Conservation (phyloP, 2,888 invertebrate species). For the Agonopterix heracliana region DNA sequence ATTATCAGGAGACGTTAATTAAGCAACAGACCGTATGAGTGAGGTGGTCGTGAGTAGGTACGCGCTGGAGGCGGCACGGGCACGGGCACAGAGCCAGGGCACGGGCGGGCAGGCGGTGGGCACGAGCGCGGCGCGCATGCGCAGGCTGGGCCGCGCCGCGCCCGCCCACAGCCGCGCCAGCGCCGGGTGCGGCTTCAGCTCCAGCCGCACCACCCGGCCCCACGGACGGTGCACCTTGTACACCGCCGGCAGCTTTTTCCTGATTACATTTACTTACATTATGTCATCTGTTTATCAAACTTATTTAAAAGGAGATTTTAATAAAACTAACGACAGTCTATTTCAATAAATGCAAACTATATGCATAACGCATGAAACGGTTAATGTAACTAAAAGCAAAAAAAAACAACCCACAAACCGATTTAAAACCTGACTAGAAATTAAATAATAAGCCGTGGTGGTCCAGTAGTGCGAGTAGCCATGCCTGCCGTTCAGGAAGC, state of each 20-base stretch:
- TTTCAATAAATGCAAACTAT: too few species aligned
- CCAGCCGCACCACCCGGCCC: constrained; percentile 79
- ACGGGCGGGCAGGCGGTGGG: constrained; percentile 90
- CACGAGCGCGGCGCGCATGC: constrained; percentile 82
- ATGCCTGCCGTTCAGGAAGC: too few species aligned
- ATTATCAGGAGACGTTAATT: too few species aligned
- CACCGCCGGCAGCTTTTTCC: constrained; percentile 84
- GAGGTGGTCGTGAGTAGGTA: constrained; percentile 81
- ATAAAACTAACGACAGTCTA: too few species aligned
- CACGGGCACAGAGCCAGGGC: constrained; percentile 89
- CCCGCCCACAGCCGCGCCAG: constrained; percentile 81
- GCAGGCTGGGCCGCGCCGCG: constrained; percentile 80
- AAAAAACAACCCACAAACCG: too few species aligned
- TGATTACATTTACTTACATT: constrained; percentile 22
- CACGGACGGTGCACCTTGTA: constrained; percentile 86
- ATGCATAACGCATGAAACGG: too few species aligned
- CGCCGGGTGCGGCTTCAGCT: constrained; percentile 90
- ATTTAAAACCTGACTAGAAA: too few species aligned
- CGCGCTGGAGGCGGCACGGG: constrained; percentile 80
- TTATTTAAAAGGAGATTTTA: too few species aligned
- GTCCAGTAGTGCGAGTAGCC: too few species aligned
- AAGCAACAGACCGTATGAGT: constrained; percentile 47
- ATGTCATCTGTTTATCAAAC: neutral
- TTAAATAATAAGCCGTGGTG: too few species aligned
- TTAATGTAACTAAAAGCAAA: too few species aligned